Base-by-base conservation (phyloP, 1,140 invertebrate species). In the Panulirus ornatus region DNA sequence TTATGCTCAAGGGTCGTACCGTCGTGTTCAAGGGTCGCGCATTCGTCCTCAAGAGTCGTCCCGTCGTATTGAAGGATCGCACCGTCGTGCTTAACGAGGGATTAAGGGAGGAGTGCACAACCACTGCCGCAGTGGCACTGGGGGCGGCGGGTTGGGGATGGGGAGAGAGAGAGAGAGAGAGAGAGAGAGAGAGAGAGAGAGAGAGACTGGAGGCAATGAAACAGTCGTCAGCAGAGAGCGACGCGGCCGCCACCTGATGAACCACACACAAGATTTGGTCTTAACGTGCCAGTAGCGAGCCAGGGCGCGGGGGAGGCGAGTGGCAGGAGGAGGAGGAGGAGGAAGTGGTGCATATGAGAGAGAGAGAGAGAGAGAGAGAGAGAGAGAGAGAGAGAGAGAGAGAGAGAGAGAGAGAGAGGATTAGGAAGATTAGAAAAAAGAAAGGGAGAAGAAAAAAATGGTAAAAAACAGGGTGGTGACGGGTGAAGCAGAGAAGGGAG, bases 311-410 rank as follows among this genome's bases (percentile, higher is more conserved):
- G 14, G 30, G n/a, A 71, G 30, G 30, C 22, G 30, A 71, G 70
- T 27, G 34, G 38, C 34, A 30, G 70, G 1, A 11, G 34, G 70
- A 34, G 63, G n/a, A 22, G 0, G 63, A 34, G 16, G n/a, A n/a
- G 16, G 54, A 58, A 2, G 2, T 58, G 54, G 54, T 14, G 9
- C 34, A n/a, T 70, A 22, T 0, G n/a, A 70, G 34, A n/a, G 14
- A 9, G 30, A 19, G 36, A 11, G 36, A 42, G 36, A 42, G 36
- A 42, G 70, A 71, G 70, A 36, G 30, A 71, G 70, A 71, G 70
- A 42, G 71, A 75, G 71, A 75, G 71, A 75, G 71, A 40, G 34
- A 75, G 71, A 40, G 1, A 42, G 14, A 40, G 34, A 75, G 36
- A 40, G 71, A 40, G 71, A 75, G 14, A 36, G 5, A 38, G 2